Evolutionary conservation across 92 coral and sea anemone species (phyloP), one percentile per base, ranked within the genome.

Genomic region (Nematostella vectensis): DNA sequence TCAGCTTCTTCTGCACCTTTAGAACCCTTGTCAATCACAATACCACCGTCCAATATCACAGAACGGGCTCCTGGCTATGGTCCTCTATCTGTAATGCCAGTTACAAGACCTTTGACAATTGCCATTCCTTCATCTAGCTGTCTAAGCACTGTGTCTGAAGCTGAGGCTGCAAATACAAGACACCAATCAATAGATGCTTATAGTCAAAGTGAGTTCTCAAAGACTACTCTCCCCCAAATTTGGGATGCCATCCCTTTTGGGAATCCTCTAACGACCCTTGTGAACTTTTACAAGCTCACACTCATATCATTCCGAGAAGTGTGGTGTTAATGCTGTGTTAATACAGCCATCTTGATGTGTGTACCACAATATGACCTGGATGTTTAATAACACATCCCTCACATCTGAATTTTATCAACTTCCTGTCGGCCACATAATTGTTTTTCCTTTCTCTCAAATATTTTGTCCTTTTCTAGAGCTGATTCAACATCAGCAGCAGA

Each of bases 401-500:
- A n/a, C n/a, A n/a, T n/a, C n/a, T n/a, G n/a, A n/a, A n/a, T n/a
- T n/a, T n/a, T n/a, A n/a, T n/a, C n/a, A n/a, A n/a, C n/a, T n/a
- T n/a, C n/a, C n/a, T n/a, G n/a, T n/a, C n/a, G n/a, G n/a, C n/a
- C n/a, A n/a, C n/a, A n/a, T n/a, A n/a, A n/a, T n/a, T n/a, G n/a
- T n/a, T n/a, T n/a, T n/a, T n/a, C n/a, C n/a, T n/a, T n/a, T n/a
- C n/a, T n/a, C n/a, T n/a, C n/a, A n/a, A n/a, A n/a, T 31, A 19
- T 12, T 17, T 3, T 3, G 17, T 29, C 4, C 13, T 6, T 12
- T 3, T 2, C n/a, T 62, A 79, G 87, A 67, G 54, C 54, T 79
- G 33, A 49, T 79, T 45, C 65, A 65, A 37, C 81, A 67, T 50
- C 87, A 79, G 50, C 62, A 54, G 18, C 87, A 73, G 56, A 60